These are phyloP conservation scores for Drosophila rhopaloa DNA, from an alignment of 1,140 invertebrate species.

Conservation along the genomic window DNA sequence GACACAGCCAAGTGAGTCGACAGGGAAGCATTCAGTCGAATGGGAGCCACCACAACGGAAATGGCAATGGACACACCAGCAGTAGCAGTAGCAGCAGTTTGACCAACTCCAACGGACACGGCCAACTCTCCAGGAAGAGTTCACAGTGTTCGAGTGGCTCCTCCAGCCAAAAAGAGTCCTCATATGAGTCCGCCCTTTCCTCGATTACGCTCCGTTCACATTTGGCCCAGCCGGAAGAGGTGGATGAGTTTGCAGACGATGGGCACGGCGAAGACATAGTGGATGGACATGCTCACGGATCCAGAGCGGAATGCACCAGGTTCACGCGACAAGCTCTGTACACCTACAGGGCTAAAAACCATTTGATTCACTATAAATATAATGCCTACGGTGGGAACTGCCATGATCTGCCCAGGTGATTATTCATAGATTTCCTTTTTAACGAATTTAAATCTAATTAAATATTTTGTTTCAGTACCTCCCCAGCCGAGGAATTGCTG, in stretches of 20 bases:
- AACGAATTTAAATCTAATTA: neutral
- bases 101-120: constrained; percentile 54
- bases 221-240: constrained; percentile 73
- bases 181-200: constrained; percentile 73
- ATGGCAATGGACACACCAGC: constrained; percentile 41
- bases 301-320: constrained; percentile 86
- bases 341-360: constrained; percentile 94
- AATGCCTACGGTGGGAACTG: constrained; percentile 93
- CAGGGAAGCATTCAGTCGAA: constrained; percentile 69
- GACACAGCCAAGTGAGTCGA: constrained; percentile 68
- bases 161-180: constrained; percentile 65
- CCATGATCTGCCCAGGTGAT: constrained; percentile 92
- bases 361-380: constrained; percentile 95
- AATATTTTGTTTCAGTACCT: constrained; percentile 37
- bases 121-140: constrained; percentile 69
- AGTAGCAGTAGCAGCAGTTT: constrained; percentile 42
- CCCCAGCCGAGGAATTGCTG: constrained; percentile 86
- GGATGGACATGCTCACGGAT: constrained; percentile 35
- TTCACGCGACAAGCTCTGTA: constrained; percentile 94
- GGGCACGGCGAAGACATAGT: constrained; percentile 33
- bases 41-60: constrained; percentile 61
- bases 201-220: constrained; percentile 74
- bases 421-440: neutral
- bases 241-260: constrained; percentile 71
- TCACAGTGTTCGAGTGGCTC: constrained; percentile 74